Percentiles rank a stretch among this genome's conserved stretches.
Conservation (phyloP, 2,113 vertebrate genomes). For the Procavia capensis region DNA sequence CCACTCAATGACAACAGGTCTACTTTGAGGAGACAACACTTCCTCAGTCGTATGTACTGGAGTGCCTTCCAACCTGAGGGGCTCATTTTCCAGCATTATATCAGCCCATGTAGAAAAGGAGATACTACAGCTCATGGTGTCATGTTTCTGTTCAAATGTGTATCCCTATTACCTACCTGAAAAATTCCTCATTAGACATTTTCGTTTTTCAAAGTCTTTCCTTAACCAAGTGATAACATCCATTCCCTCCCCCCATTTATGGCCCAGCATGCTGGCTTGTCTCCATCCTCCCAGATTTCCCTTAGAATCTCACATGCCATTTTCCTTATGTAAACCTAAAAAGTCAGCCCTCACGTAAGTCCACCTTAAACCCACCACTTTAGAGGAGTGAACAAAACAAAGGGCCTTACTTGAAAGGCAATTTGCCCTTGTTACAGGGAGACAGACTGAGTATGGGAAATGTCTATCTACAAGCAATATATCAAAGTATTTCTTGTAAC, state of each 20-base stretch:
- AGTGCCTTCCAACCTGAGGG: too few relatives aligned
- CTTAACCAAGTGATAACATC: not conserved
- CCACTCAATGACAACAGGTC: too few relatives aligned
- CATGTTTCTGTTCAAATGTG: not conserved
- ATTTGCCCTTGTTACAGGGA: not conserved
- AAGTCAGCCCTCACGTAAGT: not conserved
- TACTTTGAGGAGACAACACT: too few relatives aligned
- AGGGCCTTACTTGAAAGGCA: not conserved
- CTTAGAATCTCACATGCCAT: not conserved
- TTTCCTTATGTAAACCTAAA: not conserved
- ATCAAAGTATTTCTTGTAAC: not conserved
- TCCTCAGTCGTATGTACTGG: too few relatives aligned
- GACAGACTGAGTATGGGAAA: not conserved
- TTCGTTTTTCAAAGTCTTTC: not conserved
- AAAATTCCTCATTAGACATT: conserved; percentile 2
- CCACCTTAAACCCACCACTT: not conserved
- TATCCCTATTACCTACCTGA: not conserved
- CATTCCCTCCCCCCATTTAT: not conserved
- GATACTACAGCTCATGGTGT: not conserved
- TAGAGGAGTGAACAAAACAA: not conserved
- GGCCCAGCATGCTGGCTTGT: not conserved
- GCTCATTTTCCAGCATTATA: too few relatives aligned
- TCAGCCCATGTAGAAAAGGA: too few relatives aligned
- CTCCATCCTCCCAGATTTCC: not conserved
- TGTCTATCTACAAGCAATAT: not conserved